Evolutionary conservation across 2,113 vertebrate species (phyloP).

Genomic region (Condylura cristata): DNA sequence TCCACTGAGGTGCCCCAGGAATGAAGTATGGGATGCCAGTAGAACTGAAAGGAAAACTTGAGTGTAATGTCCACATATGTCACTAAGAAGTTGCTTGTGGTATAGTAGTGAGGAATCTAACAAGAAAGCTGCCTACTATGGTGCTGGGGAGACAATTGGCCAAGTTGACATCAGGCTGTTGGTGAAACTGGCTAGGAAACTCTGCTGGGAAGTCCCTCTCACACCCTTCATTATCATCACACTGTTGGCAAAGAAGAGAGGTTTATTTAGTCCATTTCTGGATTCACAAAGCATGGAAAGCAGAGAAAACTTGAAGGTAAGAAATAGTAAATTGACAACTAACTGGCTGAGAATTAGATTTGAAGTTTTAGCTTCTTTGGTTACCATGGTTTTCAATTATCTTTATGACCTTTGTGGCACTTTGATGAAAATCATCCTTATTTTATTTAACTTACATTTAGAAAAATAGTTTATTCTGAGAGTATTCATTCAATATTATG

Average conservation of each 20-base stretch:
- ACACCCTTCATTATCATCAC: neutral
- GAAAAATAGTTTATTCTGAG: neutral
- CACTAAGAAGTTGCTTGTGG: neutral
- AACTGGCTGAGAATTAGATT: neutral
- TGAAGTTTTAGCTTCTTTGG: neutral
- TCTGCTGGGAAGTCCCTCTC: rapidly evolving
- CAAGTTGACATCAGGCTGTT: neutral
- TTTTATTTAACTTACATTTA: constrained; percentile 23
- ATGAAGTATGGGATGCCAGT: neutral
- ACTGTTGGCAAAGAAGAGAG: neutral
- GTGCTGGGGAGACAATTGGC: neutral
- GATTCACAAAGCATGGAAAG: neutral
- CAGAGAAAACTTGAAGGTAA: neutral
- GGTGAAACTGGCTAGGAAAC: neutral
- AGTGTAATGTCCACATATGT: neutral
- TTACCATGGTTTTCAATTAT: constrained; percentile 14
- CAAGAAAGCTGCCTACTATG: neutral
- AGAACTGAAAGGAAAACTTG: neutral
- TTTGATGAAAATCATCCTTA: neutral
- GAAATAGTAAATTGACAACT: neutral
- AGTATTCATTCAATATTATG: neutral
- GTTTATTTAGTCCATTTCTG: neutral
- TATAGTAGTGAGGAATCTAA: neutral
- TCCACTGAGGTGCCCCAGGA: neutral
- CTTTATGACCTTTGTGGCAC: neutral